Evolutionary conservation across 2,888 invertebrate genomes (phyloP).

Genomic region (Cordylochernes scorpioides): DNA sequence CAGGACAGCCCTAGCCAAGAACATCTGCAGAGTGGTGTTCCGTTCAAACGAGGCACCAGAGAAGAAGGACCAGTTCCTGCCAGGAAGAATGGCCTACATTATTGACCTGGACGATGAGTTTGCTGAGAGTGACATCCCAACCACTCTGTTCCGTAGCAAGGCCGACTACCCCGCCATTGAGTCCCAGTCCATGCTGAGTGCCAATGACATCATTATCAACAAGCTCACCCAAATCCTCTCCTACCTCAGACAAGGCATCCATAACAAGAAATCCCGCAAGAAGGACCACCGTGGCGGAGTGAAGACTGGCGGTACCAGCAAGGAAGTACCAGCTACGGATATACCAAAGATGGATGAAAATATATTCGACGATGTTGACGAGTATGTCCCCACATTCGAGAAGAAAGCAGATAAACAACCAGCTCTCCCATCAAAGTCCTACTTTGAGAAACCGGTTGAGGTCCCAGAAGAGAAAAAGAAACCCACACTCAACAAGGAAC

Average conservation of each 20-base stretch:
- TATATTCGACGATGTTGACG: slow-evolving; percentile 80
- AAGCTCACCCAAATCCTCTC: slow-evolving; percentile 89
- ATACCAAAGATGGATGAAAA: too few species aligned
- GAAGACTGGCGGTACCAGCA: slow-evolving; percentile 2
- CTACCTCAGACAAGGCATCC: slow-evolving; percentile 64
- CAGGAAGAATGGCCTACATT: slow-evolving; percentile 92
- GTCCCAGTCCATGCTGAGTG: slow-evolving; percentile 29
- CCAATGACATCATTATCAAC: slow-evolving; percentile 52
- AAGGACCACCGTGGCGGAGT: slow-evolving; percentile 25
- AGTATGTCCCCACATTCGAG: slow-evolving; percentile 37
- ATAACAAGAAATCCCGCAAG: slow-evolving; percentile 38
- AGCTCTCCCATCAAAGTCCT: too few species aligned
- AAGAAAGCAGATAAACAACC: slow-evolving; percentile 16
- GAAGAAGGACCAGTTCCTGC: slow-evolving; percentile 68
- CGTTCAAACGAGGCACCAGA: too few species aligned
- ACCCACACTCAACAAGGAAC: too few species aligned
- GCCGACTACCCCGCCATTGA: slow-evolving; percentile 52
- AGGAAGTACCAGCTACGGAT: too few species aligned
- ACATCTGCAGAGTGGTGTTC: too few species aligned
- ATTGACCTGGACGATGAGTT: slow-evolving; percentile 64
- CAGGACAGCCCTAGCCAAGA: too few species aligned
- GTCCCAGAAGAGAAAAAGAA: too few species aligned
- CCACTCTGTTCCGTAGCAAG: slow-evolving; percentile 70
- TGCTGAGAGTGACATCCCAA: slow-evolving; percentile 72
- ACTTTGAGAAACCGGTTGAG: too few species aligned